These are phyloP conservation scores for Pseudorectes ferrugineus DNA, from an alignment of 2,113 vertebrate genomes.

Conservation along the genomic window DNA sequence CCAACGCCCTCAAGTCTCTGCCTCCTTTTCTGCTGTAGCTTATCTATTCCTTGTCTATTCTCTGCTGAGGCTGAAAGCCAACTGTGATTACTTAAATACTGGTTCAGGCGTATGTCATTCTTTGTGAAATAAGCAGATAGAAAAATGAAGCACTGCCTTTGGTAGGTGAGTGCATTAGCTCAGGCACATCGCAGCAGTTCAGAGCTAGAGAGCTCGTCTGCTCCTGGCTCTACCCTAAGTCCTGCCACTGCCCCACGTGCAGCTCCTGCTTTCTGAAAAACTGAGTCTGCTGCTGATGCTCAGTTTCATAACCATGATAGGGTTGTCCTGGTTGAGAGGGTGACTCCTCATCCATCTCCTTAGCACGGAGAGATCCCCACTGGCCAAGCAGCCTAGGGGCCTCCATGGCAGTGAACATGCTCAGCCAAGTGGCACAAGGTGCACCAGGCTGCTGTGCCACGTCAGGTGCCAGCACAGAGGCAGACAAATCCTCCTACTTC, in stretches of 20 bases:
- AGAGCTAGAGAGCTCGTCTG: background rate
- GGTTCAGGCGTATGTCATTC: background rate
- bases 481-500: background rate
- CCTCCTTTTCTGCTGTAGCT: background rate
- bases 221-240: background rate
- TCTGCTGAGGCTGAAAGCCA: conserved; percentile 6
- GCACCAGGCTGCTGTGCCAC: background rate
- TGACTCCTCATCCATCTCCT: background rate
- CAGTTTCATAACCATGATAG: background rate
- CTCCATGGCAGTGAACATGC: rapidly evolving
- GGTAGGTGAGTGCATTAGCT: background rate
- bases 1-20: background rate
- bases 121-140: background rate
- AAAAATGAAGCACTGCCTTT: background rate
- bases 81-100: background rate
- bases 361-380: background rate
- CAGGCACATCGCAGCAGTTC: background rate
- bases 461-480: background rate
- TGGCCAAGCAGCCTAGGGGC: background rate
- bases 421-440: rapidly evolving
- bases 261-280: background rate
- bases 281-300: background rate
- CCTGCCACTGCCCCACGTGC: rapidly evolving
- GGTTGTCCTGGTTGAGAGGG: background rate
- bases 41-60: background rate